Base-by-base conservation (phyloP, 2,797 vertebrate genomes). In the Syndactyla subalaris region DNA sequence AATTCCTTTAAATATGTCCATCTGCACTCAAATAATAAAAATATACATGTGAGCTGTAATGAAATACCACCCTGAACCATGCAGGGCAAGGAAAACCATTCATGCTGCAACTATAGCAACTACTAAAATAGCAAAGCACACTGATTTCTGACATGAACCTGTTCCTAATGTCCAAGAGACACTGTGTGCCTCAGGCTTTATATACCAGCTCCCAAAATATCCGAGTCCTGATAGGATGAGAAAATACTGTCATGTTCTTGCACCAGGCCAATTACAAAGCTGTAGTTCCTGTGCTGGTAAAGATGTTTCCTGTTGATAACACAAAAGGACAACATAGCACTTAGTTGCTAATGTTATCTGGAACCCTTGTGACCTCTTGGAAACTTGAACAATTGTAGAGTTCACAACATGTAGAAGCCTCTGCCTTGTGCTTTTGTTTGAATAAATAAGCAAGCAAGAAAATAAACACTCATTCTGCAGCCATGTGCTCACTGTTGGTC, bases 241-340 rank as follows among this genome's bases (percentile, higher is more conserved):
- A 94, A 18, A 95, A 89, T 4, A 62, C 92, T 97, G 98, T 98
- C 97, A 98, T 96, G 98, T 98, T 98, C 98, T 98, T 97, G 98
- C 98, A 97, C 97, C 94, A 97, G 97, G 98, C 98, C 98, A 98
- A 98, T 98, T 98, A 98, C 98, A 98, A 97, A 97, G 98, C 98
- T 98, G 98, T 87, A 98, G 98, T 99, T 99, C 99, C 99, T 99
- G 98, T 97, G 91, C 98, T 67, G 98, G 95, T 96, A 98, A 99
- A 99, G 99, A 99, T 99, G 99, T 99, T 99, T 99, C 99, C 99
- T 99, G 99, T 98, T 97, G 99, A 99, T 99, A 99, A 98, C 75
- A 77, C 96, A 57, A 59, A 61, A 92, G 95, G 95, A 92, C 91
- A 85, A 94, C 78, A 85, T 30, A 79, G 91, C 96, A 54, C 89